Evolutionary conservation across 2,888 invertebrate species (phyloP), one percentile per base, ranked within the genome.

Genomic region (Morpho achilles): DNA sequence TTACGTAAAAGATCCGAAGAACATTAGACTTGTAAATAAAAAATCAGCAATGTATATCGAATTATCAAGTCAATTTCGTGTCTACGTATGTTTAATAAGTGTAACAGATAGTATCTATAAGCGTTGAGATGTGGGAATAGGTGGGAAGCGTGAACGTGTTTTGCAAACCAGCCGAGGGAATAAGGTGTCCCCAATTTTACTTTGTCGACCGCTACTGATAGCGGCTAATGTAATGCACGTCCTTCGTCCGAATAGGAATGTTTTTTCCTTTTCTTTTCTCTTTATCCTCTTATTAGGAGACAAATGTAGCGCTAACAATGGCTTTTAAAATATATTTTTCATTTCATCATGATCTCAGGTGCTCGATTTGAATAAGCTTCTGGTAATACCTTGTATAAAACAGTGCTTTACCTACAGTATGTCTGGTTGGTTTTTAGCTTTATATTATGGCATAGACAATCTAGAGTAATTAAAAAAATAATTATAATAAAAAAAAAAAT

Each of bases 121-220:
- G 87, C 87, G 87, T 87, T 89, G 88, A 87, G 86, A 88, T 88
- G 87, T 86, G 84, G 83, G 84, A 87, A 87, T 87, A 86, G 87
- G 87, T 88, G 85, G 86, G 82, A 88, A 87, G 82, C 87, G 86
- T 77, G 86, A 87, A 88, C 88, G 87, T 89, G 88, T 89, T 87
- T 88, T 87, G 88, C 87, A 87, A 87, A 83, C 87, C 85, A 82
- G 82, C 83, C 80, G 80, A 80, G 85, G 82, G 84, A 87, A 87
- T 87, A 88, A 86, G 86, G 84, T 86, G 84, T 84, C 83, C 86
- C 84, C 81, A 87, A 88, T 87, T 87, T 84, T 84, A 84, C 81
- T 84, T 86, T 84, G 85, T 80, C 82, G 83, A 80, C 83, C 85
- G 79, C 79, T 75, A 80, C 82, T 82, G 84, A 84, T 83, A 84